These are phyloP conservation scores for Oligia latruncula DNA, from an alignment of 2,888 invertebrate genomes.

Conservation along the genomic window DNA sequence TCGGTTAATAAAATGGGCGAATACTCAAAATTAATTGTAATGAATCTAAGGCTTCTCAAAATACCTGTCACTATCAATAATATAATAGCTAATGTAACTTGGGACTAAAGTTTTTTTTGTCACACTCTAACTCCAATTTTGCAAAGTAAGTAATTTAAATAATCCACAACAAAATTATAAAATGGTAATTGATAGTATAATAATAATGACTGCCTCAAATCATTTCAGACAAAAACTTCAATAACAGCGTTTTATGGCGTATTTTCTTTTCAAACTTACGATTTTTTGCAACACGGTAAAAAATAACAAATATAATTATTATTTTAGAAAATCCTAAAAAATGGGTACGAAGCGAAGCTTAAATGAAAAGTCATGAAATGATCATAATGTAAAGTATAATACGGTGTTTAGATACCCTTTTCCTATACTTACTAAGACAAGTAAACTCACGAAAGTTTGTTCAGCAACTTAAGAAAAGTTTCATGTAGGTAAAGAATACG, in stretches of 20 bases:
- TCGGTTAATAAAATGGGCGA: background rate
- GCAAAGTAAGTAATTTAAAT: background rate
- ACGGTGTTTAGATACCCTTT: background rate
- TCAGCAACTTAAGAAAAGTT: background rate
- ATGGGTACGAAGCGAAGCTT: background rate
- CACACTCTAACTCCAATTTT: too few relatives aligned
- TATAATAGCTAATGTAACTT: background rate
- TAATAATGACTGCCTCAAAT: slow-evolving; percentile 20
- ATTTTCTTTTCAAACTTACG: slow-evolving; percentile 1
- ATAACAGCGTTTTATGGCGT: background rate
- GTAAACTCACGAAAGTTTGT: background rate
- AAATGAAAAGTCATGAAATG: slow-evolving; percentile 8
- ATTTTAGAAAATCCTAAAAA: slow-evolving; percentile 1
- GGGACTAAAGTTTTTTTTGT: background rate
- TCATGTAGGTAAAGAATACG: background rate
- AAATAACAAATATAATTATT: background rate
- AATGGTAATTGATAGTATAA: background rate
- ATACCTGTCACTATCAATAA: background rate
- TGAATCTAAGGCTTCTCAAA: background rate
- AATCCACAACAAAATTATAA: background rate
- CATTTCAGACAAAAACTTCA: slow-evolving; percentile 22
- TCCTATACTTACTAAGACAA: background rate
- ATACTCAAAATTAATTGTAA: background rate
- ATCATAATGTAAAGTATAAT: slow-evolving; percentile 4
- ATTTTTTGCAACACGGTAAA: slow-evolving; percentile 2